A percentile compares a stretch with the other conserved stretches of the same genome.
These are phyloP conservation scores for Nomada fucata DNA, from an alignment of 2,888 invertebrate species.

Conservation along the genomic window DNA sequence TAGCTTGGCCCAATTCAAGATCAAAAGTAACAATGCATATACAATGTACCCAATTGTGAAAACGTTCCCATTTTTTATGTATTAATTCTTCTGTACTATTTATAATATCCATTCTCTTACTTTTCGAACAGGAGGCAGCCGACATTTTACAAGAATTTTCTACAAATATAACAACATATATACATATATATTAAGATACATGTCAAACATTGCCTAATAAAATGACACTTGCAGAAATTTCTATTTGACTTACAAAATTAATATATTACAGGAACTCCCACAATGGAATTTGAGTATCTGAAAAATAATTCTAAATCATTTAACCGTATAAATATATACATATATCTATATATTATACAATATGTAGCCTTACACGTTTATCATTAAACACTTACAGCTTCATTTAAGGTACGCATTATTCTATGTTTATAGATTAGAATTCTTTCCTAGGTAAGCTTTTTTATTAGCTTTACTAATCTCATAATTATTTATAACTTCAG, in stretches of 20 bases:
- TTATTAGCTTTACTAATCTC: conserved; percentile 38
- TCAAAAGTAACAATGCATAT: conserved; percentile 99
- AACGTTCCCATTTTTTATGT: conserved; percentile 87
- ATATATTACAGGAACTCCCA: conserved; percentile 34
- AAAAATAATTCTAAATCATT: conserved; percentile 20
- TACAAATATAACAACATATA: conserved; percentile 28
- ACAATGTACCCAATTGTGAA: conserved; percentile 98
- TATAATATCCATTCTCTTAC: conserved; percentile 46
- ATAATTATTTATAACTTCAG: conserved; percentile 28
- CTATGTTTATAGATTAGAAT: conserved; percentile 35
- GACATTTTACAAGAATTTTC: conserved; percentile 69
- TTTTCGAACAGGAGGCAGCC: conserved; percentile 69
- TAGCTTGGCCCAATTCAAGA: conserved; percentile 98
- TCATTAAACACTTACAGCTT: conserved; percentile 39
- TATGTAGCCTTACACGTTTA: not conserved
- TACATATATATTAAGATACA: conserved; percentile 25
- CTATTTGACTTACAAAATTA: conserved; percentile 39
- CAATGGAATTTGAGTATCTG: conserved; percentile 48
- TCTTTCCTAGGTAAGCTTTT: conserved; percentile 27
- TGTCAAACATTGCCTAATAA: conserved; percentile 34
- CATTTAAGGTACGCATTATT: conserved; percentile 42
- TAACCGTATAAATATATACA: not conserved
- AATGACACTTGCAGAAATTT: conserved; percentile 24
- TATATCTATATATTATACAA: not conserved
- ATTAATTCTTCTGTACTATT: conserved; percentile 46